phyloP scores from a whole-genome alignment of 2,888 invertebrate species.

The Tetramorium bicarinatum region DNA sequence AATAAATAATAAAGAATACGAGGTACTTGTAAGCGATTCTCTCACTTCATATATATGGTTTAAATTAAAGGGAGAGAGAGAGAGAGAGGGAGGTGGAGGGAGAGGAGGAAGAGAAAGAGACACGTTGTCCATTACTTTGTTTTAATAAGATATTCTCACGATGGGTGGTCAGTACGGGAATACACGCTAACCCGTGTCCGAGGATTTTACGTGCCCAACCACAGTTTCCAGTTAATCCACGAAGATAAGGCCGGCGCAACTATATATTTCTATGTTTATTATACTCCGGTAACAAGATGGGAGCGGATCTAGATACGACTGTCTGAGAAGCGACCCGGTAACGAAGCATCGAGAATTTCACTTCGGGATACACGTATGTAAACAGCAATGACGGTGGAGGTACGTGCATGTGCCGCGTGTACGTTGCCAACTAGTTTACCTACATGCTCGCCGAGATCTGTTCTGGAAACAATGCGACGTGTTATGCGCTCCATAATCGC shows the following conservation, averaged over 20 bases:
- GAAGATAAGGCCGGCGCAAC: conserved; percentile 63
- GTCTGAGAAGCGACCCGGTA: conserved; percentile 58
- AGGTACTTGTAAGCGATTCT: conserved; percentile 16
- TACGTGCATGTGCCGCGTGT: neutral
- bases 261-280: conserved; percentile 73
- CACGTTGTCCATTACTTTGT: conserved; percentile 44
- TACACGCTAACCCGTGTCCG: conserved; percentile 25
- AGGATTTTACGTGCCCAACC: conserved; percentile 57
- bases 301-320: conserved; percentile 53
- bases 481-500: conserved; percentile 1
- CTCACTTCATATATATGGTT: neutral
- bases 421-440: conserved; percentile 49
- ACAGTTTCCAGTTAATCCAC: conserved; percentile 52
- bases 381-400: conserved; percentile 13
- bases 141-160: conserved; percentile 54
- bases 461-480: conserved; percentile 46
- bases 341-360: conserved; percentile 71
- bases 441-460: conserved; percentile 38
- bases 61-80: neutral
- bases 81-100: neutral
- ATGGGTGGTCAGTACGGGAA: conserved; percentile 41
- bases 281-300: conserved; percentile 70
- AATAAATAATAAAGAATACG: conserved; percentile 2
- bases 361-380: conserved; percentile 37
- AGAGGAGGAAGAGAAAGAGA: neutral